Evolutionary conservation across 2,888 invertebrate genomes (phyloP), one percentile per base, ranked within the genome.

Genomic region (Ophion ventricosus): DNA sequence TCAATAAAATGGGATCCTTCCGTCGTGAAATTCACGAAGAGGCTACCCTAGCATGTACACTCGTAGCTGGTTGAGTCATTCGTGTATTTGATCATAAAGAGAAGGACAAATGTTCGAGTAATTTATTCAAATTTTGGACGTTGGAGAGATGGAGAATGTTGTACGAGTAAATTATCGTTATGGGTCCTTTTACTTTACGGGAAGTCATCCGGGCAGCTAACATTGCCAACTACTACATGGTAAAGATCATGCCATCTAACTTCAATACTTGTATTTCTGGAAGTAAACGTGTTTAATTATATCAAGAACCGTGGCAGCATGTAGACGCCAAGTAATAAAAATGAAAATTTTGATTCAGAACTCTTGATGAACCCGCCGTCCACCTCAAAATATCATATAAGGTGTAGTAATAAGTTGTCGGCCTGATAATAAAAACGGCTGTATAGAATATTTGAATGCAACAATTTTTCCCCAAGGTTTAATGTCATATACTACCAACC

Each of bases 1-100:
- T 67, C 43, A 43, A 57, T 54, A 8, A 56, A 67, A 76, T 11
- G 56, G 64, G 49, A 43, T 77, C 23, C 40, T 78, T 54, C 73
- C 77, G 72, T 63, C 59, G 66, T 76, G 54, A 63, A 70, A 81
- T 57, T 81, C 64, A 75, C 20, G 49, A 64, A 63, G 54, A 40
- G 8, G 43, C 17, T 11, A 23, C 23, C 72, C 20, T 59, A 26
- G 43, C 25, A 26, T 10, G n/a, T 10, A 43, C 40, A n/a, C 64
- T 35, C n/a, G 43, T 43, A 61, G 5, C 3, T 25, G 11, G 7
- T 57, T 11, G 35, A 54, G 10, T 35, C 2, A 23, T 40, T 56
- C 1, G 0, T 29, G 20, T 8, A 4, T 17, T 8, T 25, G n/a
- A 54, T 26, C 10, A 26, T 43, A 20, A 40, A 29, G 1, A 17